Conservation (phyloP, 2,797 vertebrate species). For the Carduelis carduelis region DNA sequence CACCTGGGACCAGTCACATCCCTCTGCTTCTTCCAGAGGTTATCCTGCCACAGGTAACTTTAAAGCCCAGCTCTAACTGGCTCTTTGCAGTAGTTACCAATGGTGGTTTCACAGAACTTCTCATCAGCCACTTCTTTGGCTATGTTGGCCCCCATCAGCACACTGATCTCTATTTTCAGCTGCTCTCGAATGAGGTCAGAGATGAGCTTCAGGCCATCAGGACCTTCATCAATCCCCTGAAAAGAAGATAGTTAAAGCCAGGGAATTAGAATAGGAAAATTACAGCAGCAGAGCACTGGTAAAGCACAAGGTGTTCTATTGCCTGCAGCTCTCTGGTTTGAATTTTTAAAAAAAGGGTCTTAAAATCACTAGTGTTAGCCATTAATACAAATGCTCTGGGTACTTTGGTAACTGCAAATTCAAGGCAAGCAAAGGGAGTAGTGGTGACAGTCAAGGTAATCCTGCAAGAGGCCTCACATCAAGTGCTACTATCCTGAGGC, state of each 20-base stretch:
- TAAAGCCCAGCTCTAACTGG: not conserved
- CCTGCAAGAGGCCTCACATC: not conserved
- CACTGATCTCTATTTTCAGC: constrained; percentile 85
- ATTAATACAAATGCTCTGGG: not conserved
- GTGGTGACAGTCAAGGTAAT: not conserved
- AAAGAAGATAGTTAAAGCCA: not conserved
- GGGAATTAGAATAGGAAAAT: not conserved
- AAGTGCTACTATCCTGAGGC: not conserved
- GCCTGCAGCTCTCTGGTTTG: not conserved
- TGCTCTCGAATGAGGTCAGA: constrained; percentile 88
- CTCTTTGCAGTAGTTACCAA: constrained; percentile 73
- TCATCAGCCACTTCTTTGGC: constrained; percentile 89
- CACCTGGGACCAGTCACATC: not conserved
- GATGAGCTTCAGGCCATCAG: constrained; percentile 83
- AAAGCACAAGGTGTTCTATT: not conserved
- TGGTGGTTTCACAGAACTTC: constrained; percentile 92
- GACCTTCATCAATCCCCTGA: constrained; percentile 86
- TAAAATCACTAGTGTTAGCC: not conserved
- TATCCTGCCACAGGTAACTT: not conserved
- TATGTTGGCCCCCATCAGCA: constrained; percentile 93
- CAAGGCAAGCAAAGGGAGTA: not conserved
- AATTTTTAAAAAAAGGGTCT: not conserved
- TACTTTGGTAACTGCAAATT: not conserved
- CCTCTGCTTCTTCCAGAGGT: not conserved
- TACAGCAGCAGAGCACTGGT: not conserved